Base-by-base conservation (phyloP, 2,797 vertebrate genomes). In the Ispidina picta region DNA sequence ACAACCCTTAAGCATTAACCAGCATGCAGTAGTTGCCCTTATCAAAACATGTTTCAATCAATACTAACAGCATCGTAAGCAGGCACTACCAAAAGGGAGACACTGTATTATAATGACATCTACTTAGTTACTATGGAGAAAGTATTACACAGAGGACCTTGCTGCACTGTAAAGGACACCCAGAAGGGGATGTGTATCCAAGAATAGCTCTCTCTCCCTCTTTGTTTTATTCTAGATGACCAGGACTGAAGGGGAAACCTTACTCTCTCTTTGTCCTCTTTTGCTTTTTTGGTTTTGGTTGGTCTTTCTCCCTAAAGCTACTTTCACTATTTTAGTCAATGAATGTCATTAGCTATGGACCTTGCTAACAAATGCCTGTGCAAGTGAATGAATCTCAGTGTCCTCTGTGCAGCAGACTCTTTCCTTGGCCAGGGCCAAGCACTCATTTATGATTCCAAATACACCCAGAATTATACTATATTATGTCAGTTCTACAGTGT, bases 321-420 rank as follows among this genome's bases (percentile, higher is more conserved):
- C 23, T 60, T 66, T 54, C 11, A 66, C 16, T 5, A 26, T 70
- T 86, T 75, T 72, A 72, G 10, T 43, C 20, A 33, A 37, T 23
- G 10, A 31, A 21, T 39, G n/a, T 21, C 44, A 56, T 25, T 16
- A 46, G 17, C 31, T 46, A 44, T 0, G 0, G 15, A 41, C 25
- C 31, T 11, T 3, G 1, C 1, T 3, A 83, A 41, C 8, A 66
- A 70, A 55, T 26, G 22, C 37, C 41, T 41, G 13, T 66, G 10
- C n/a, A 66, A 31, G 9, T 28, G 8, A 81, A 46, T 66, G 4
- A 58, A 35, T 77, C 54, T 51, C 48, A 62, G 33, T 6, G 44
- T 49, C 17, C 17, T 68, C 55, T n/a, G 16, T 37, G 13, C 14
- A 78, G 37, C 10, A 72, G 26, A 31, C 33, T 68, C 6, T 68